These are phyloP conservation scores for Tympanuchus pallidicinctus DNA, from an alignment of 2,113 vertebrate species.

Conservation along the genomic window DNA sequence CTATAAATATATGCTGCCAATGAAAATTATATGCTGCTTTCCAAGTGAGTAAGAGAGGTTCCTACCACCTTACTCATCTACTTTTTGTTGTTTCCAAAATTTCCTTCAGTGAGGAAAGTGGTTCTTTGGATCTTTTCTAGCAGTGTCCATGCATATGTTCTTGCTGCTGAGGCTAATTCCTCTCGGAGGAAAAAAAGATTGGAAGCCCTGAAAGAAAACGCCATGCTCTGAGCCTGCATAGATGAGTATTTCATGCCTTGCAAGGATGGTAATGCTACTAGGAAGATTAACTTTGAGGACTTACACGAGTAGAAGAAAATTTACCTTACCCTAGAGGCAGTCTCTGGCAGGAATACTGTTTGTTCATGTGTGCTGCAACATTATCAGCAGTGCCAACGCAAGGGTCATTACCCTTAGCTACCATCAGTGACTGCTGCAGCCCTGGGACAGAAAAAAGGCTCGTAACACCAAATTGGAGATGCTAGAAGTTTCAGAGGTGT, in stretches of 20 bases:
- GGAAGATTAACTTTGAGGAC: neutral
- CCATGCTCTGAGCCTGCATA: neutral
- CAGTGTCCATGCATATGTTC: neutral
- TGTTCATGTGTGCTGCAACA: neutral
- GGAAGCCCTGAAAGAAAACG: neutral
- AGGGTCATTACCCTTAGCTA: neutral
- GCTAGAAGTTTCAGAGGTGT: neutral
- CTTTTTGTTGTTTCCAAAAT: neutral
- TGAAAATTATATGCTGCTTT: neutral
- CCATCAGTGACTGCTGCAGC: neutral
- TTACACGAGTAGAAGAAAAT: neutral
- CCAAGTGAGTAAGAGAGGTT: neutral
- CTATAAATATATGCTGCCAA: neutral
- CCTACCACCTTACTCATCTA: neutral
- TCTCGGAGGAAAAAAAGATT: neutral
- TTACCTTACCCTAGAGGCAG: neutral
- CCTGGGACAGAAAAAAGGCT: neutral
- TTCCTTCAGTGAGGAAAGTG: neutral
- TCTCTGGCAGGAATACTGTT: neutral
- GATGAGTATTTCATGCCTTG: neutral
- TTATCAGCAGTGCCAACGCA: neutral
- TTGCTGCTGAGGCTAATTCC: neutral
- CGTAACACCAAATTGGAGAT: neutral
- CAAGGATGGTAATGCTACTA: neutral
- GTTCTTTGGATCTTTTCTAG: neutral